phyloP scores from a whole-genome alignment of 1,140 invertebrate species.

The Apis laboriosa region DNA sequence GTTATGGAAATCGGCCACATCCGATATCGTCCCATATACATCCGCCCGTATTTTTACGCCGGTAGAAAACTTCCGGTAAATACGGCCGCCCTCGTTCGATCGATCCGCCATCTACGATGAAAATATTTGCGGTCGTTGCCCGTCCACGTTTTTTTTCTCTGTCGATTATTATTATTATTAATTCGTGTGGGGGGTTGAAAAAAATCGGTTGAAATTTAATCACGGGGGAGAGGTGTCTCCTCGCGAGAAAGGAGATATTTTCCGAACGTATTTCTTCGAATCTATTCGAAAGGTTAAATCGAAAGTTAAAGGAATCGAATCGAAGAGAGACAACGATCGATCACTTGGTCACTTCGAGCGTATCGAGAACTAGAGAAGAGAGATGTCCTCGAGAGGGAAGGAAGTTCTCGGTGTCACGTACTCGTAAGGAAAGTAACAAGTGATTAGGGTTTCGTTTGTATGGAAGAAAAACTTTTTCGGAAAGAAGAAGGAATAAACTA shows the following conservation, averaged over 20 bases:
- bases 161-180: slow-evolving; percentile 15
- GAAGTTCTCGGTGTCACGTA: background rate
- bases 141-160: background rate
- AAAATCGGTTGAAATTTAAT: background rate
- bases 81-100: slow-evolving; percentile 27
- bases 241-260: background rate
- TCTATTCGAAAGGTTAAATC: no score
- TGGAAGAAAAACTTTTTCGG: background rate
- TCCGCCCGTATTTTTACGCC: slow-evolving; percentile 9
- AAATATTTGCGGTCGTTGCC: slow-evolving; percentile 28
- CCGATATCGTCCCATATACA: background rate
- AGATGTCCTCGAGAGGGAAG: no score
- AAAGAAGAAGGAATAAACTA: background rate
- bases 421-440: background rate
- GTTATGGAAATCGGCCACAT: slow-evolving; percentile 52
- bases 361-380: no score
- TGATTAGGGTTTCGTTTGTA: background rate
- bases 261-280: background rate
- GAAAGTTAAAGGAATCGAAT: background rate
- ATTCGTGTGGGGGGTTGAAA: background rate
- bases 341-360: background rate
- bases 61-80: slow-evolving; percentile 14
- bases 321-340: background rate
- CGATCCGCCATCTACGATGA: slow-evolving; percentile 33
- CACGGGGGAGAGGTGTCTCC: background rate